Evolutionary conservation across 2,113 vertebrate species (phyloP).

Genomic region (Gavialis gangeticus): DNA sequence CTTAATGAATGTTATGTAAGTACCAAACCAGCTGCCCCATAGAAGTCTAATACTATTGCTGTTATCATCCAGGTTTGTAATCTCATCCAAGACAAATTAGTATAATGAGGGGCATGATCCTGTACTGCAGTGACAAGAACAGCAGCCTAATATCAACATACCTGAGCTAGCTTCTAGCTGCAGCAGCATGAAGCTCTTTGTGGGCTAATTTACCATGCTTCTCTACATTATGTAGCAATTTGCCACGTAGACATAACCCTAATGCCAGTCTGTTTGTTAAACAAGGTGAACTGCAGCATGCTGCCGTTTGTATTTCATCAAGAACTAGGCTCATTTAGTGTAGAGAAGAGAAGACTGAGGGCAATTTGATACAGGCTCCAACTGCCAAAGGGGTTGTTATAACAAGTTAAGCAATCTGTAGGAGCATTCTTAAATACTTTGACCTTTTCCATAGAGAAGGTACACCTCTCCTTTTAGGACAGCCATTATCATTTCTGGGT

Average conservation of each 20-base stretch:
- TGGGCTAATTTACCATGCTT: too few species aligned
- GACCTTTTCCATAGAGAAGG: neutral
- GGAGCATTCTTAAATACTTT: neutral
- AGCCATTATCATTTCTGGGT: neutral
- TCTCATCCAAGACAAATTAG: neutral
- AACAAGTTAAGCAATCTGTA: neutral
- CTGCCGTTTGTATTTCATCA: too few species aligned
- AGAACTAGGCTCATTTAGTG: too few species aligned
- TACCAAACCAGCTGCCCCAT: slow-evolving; percentile 29
- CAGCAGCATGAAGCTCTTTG: accelerated
- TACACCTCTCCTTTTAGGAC: neutral
- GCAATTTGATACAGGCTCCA: too few species aligned
- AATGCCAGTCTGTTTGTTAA: too few species aligned
- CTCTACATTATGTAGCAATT: too few species aligned
- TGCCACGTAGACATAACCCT: too few species aligned
- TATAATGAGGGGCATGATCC: neutral
- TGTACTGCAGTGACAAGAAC: neutral
- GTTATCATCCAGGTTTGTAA: neutral
- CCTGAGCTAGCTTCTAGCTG: accelerated
- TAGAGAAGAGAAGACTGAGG: too few species aligned
- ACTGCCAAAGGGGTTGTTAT: too few species aligned
- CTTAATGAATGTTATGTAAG: neutral
- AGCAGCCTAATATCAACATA: neutral
- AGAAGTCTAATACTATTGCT: slow-evolving; percentile 25
- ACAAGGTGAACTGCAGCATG: too few species aligned